Conservation (phyloP, 2,113 vertebrate species). For the Synchiropus splendidus region DNA sequence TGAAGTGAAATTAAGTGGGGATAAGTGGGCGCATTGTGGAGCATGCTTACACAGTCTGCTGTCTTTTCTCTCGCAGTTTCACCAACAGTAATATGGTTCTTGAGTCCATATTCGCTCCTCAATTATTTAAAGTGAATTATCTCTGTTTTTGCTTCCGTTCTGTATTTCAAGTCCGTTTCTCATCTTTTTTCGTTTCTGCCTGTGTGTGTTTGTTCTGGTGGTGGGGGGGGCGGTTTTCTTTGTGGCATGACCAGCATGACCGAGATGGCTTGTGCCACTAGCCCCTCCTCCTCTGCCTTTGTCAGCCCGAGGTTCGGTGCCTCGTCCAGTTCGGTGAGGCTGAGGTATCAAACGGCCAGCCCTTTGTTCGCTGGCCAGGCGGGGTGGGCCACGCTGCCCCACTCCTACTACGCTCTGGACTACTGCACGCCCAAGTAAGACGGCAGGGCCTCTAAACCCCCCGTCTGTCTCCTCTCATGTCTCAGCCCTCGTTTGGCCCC, state of each 20-base stretch:
- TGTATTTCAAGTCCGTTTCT: slow-evolving; percentile 18
- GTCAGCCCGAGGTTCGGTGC: slow-evolving; percentile 66
- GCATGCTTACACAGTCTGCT: too few species aligned
- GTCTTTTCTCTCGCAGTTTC: too few species aligned
- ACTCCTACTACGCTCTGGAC: slow-evolving; percentile 80
- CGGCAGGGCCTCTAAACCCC: slow-evolving; percentile 30
- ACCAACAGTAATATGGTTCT: too few species aligned
- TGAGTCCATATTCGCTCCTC: slow-evolving; percentile 2
- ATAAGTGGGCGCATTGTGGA: neutral
- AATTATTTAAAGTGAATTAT: too few species aligned
- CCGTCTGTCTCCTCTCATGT: slow-evolving; percentile 37
- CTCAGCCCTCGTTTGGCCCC: slow-evolving; percentile 20
- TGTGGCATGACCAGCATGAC: slow-evolving; percentile 68
- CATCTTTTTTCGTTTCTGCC: slow-evolving; percentile 35
- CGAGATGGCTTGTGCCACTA: slow-evolving; percentile 73
- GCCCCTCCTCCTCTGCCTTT: slow-evolving; percentile 63
- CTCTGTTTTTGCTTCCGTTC: slow-evolving; percentile 28
- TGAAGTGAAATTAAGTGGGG: neutral
- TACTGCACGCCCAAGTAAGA: slow-evolving; percentile 80
- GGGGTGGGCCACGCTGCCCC: slow-evolving; percentile 74
- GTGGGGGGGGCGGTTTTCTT: slow-evolving; percentile 29
- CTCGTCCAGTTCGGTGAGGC: slow-evolving; percentile 72
- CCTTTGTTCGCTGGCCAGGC: slow-evolving; percentile 77
- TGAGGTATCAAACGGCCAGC: slow-evolving; percentile 79
- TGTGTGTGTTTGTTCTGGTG: slow-evolving; percentile 61